Evolutionary conservation across 2,797 vertebrate species (phyloP).

Genomic region (Streptopelia turtur): DNA sequence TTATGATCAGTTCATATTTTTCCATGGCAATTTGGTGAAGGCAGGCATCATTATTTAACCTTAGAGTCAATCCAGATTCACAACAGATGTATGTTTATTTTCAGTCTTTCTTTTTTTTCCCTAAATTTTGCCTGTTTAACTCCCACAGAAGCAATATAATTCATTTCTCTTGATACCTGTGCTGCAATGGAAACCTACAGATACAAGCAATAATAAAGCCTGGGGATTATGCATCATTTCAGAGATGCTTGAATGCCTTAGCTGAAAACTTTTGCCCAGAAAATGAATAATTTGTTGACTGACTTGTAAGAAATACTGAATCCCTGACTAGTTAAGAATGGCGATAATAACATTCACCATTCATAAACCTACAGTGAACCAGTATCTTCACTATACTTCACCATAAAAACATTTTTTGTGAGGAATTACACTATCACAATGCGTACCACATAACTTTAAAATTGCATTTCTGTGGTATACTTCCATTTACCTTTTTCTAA

Average conservation of each 20-base stretch:
- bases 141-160: conserved; percentile 29
- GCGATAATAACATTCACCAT: background rate
- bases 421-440: background rate
- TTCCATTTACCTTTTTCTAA: conserved; percentile 31
- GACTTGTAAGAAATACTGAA: background rate
- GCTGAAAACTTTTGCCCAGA: conserved; percentile 21
- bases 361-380: background rate
- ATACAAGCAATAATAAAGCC: conserved; percentile 12
- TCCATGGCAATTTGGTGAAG: conserved; percentile 67
- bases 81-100: conserved; percentile 68
- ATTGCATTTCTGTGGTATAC: conserved; percentile 18
- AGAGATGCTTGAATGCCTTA: conserved; percentile 25
- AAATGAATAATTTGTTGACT: conserved; percentile 4
- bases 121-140: background rate
- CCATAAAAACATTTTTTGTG: background rate
- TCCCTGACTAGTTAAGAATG: background rate
- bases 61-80: conserved; percentile 62
- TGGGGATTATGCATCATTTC: conserved; percentile 34
- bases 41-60: conserved; percentile 66
- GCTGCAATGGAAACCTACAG: conserved; percentile 24
- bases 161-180: conserved; percentile 23
- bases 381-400: background rate
- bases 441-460: background rate
- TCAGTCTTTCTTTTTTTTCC: conserved; percentile 13
- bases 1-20: conserved; percentile 66